Evolutionary conservation across 2,797 vertebrate genomes (phyloP), one percentile per base, ranked within the genome.

Genomic region (Galaxias olidus): DNA sequence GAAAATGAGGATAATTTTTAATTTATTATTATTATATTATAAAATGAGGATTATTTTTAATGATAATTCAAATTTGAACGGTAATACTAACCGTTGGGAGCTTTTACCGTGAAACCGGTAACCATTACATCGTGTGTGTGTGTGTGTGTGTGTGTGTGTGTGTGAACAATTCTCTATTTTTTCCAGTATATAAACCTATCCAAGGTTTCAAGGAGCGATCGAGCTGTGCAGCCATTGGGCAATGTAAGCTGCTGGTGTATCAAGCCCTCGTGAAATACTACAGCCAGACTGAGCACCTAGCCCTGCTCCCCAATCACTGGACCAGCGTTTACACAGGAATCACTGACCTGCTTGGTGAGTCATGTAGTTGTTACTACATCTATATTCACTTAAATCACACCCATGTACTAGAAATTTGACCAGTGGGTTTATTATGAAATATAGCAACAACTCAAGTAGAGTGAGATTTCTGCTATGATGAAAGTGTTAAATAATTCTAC

Each of bases 301-400:
- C 95, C 0, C 91, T 98, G 69, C 84, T 99, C 54, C 83, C 88
- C 15, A 91, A 83, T 65, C 80, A 92, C 13, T 88, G 95, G 59
- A 83, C 86, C 30, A 94, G 96, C 66, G 84, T 98, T 75, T 95
- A 95, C 65, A 84, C 82, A 0, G 94, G 93, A 71, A 92, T 98
- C 74, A 92, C 91, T 0, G 94, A 96, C 58, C 91, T 96, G 10
- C 56, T 99, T 61, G 94, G 97, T 97, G 79, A 90, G 89, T 77
- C 69, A 19, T 55, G 8, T 9, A 41, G 14, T 17, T 4, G 20
- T 11, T 0, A 13, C 44, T 8, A 3, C 8, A 19, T 51, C 18
- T 12, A 12, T 15, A 0, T 9, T 1, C 17, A 19, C 15, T 20
- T 9, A 17, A 30, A 20, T 30, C 4, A 41, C 11, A 59, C 43